Conservation (phyloP, 2,113 vertebrate species). For the Canis aureus region DNA sequence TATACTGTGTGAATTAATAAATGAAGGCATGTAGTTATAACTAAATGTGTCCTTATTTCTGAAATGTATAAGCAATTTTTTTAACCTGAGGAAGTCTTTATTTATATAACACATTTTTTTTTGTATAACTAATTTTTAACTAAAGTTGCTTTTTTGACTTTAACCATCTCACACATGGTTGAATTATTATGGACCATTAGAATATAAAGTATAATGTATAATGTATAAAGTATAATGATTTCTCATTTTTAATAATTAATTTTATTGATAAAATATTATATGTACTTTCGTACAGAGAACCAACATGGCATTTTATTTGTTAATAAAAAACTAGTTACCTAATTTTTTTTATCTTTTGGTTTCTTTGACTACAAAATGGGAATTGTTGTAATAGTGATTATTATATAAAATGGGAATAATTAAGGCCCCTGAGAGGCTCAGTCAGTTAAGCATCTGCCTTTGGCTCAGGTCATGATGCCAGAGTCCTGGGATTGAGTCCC, state of each 20-base stretch:
- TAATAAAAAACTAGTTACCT: too few species aligned
- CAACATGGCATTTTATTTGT: conserved; percentile 60
- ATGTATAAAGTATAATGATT: conserved; percentile 77
- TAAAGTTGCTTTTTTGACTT: conserved; percentile 78
- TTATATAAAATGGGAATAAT: too few species aligned
- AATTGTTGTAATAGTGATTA: too few species aligned
- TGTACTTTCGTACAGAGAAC: conserved; percentile 62
- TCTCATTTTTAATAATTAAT: conserved; percentile 85
- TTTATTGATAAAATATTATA: conserved; percentile 84
- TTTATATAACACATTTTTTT: too few species aligned
- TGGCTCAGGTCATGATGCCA: too few species aligned
- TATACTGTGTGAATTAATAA: conserved; percentile 14
- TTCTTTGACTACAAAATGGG: too few species aligned
- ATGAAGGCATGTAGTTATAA: background rate
- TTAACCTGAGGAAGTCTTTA: too few species aligned
- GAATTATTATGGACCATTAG: conserved; percentile 84
- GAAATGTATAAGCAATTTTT: conserved; percentile 71
- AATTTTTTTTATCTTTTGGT: too few species aligned
- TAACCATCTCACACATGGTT: conserved; percentile 74
- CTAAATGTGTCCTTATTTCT: conserved; percentile 34
- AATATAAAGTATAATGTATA: conserved; percentile 80
- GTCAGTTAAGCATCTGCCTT: too few species aligned
- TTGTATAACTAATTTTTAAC: conserved; percentile 68
- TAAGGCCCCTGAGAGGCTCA: too few species aligned
- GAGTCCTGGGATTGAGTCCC: too few species aligned